Base-by-base conservation (phyloP, 2,888 invertebrate genomes). In the Agrotis puta region DNA sequence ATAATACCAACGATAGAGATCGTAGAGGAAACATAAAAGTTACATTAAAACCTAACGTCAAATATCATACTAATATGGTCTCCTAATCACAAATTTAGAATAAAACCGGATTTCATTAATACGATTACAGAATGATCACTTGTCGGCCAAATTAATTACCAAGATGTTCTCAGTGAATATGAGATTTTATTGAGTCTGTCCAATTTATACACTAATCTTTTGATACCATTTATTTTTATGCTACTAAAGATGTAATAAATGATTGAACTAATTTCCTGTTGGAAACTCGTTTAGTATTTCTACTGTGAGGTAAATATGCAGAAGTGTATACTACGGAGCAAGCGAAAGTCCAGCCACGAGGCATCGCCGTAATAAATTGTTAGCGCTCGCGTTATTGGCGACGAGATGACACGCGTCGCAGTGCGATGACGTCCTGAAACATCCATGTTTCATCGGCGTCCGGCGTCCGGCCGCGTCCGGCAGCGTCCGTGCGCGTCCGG, bases 401-500 rank as follows among this genome's bases (percentile, higher is more conserved):
- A 56, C 63, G 70, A 64, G 74, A 76, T 80, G 82, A 81, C 76
- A 74, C 66, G 69, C 73, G 81, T 75, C 79, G 83, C 80, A 78
- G 70, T 77, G 77, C 69, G 79, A 76, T 82, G 83, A 80, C 84
- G 85, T 79, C 84, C 86, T 86, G 86, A 82, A 87, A 85, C 77
- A 82, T 76, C 79, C 81, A 72, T 74, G 78, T 81, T 74, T 79
- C 81, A 81, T 67, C 77, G 78, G 73, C 70, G 76, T 58, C 73
- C 72, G 79, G 73, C 81, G 81, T 81, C 79, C 82, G 83, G 81
- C 83, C n/a, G 65, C 70, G 77, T 64, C 80, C 77, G 77, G 82
- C 73, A 85, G 70, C 82, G 69, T 85, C 86, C 88, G 79, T 79
- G 80, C 78, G 81, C 80, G 85, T 84, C 86, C 88, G 88, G 88